Evolutionary conservation across 2,113 vertebrate species (phyloP).

Genomic region (Tenrec ecaudatus): DNA sequence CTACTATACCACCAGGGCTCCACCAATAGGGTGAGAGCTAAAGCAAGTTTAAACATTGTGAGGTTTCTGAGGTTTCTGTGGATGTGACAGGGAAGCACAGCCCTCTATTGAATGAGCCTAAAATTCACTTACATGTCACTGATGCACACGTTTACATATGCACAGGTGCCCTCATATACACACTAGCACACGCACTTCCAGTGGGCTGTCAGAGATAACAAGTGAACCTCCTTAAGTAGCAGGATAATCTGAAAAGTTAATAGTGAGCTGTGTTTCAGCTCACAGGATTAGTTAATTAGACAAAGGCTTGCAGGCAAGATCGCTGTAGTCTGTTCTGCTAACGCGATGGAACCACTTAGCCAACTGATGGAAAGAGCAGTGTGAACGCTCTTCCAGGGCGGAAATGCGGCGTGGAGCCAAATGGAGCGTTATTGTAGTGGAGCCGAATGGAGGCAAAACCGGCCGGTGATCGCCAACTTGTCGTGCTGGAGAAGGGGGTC

Average conservation of each 20-base stretch:
- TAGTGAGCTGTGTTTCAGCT: constrained; percentile 76
- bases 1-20: too few relatives aligned
- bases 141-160: neutral
- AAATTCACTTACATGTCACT: neutral
- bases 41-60: constrained; percentile 12
- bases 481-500: constrained; percentile 51
- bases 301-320: constrained; percentile 79
- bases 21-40: too few relatives aligned
- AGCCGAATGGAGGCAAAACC: neutral
- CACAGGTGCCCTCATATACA: neutral
- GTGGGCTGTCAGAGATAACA: constrained; percentile 75
- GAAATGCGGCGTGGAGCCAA: constrained; percentile 41
- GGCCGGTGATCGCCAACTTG: constrained; percentile 55
- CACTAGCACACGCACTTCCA: neutral
- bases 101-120: neutral
- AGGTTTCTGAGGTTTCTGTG: neutral
- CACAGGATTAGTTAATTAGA: constrained; percentile 83
- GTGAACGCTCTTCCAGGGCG: constrained; percentile 66
- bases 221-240: constrained; percentile 71
- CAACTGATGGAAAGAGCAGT: constrained; percentile 80
- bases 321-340: constrained; percentile 68
- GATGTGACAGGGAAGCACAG: constrained; percentile 5
- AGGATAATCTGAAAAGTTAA: constrained; percentile 79
- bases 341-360: constrained; percentile 78
- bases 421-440: constrained; percentile 46